These are phyloP conservation scores for Xerus inauris DNA, from an alignment of 2,113 vertebrate species.

Conservation along the genomic window DNA sequence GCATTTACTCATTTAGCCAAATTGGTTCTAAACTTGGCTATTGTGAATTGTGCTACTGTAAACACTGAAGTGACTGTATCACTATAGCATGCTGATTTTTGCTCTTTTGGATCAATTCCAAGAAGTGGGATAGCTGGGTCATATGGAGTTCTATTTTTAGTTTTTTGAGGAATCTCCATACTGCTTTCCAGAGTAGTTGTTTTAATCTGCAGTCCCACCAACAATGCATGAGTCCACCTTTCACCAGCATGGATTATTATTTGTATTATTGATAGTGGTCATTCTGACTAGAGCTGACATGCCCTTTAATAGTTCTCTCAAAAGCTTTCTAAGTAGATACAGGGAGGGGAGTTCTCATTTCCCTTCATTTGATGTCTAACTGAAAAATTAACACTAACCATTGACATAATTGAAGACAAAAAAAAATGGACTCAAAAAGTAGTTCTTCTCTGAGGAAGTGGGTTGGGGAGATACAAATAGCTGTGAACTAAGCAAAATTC, in stretches of 20 bases:
- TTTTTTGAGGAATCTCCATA: too few relatives aligned
- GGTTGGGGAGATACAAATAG: not conserved
- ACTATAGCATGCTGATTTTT: too few relatives aligned
- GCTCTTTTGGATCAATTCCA: too few relatives aligned
- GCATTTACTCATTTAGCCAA: not conserved
- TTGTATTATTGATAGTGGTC: too few relatives aligned
- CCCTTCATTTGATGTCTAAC: not conserved
- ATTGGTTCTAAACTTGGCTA: too few relatives aligned
- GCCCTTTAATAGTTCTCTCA: not conserved
- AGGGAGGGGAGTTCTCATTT: not conserved
- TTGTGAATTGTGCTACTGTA: too few relatives aligned
- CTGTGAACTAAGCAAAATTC: not conserved
- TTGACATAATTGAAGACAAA: not conserved
- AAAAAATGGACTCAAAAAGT: not conserved
- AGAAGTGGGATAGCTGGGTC: too few relatives aligned
- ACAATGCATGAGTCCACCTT: too few relatives aligned
- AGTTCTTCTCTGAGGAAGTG: not conserved
- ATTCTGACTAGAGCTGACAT: not conserved
- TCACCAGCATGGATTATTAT: too few relatives aligned
- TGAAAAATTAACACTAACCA: not conserved
- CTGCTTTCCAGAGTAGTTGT: too few relatives aligned
- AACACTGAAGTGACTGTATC: not conserved
- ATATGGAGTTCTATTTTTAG: too few relatives aligned
- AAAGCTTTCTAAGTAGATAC: slow-evolving; percentile 13
- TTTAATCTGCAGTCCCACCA: too few relatives aligned